Evolutionary conservation across 2,113 vertebrate genomes (phyloP).

Genomic region (Leucopsar rothschildi): DNA sequence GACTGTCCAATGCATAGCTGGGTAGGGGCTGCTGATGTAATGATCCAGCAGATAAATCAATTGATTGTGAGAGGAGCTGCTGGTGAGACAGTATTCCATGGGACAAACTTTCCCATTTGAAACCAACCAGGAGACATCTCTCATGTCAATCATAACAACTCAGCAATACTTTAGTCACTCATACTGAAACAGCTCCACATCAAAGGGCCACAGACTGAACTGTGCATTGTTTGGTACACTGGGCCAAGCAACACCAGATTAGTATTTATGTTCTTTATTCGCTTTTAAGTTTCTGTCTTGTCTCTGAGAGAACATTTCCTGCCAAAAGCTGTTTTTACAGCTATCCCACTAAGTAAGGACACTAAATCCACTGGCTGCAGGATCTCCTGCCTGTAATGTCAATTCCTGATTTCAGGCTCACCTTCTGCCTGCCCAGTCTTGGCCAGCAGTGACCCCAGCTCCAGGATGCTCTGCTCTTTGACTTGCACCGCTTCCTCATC

Average conservation of each 20-base stretch:
- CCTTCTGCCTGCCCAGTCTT: constrained; percentile 98
- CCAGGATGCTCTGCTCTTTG: constrained; percentile 99
- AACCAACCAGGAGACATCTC: not conserved
- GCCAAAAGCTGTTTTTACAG: not conserved
- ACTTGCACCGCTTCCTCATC: constrained; percentile 97
- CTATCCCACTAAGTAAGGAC: not conserved
- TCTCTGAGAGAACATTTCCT: not conserved
- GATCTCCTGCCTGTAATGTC: not conserved
- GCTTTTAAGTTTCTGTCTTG: not conserved
- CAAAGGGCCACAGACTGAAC: not conserved
- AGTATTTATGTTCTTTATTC: not conserved
- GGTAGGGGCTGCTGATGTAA: not conserved
- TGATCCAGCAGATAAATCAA: not conserved
- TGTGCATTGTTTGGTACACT: not conserved
- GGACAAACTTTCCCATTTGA: not conserved
- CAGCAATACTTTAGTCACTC: not conserved
- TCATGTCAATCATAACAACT: not conserved
- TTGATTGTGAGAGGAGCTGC: not conserved
- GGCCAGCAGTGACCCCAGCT: constrained; percentile 91
- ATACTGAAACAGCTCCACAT: not conserved
- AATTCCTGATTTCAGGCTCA: constrained; percentile 49
- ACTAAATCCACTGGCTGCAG: not conserved
- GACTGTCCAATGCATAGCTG: not conserved
- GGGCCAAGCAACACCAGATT: not conserved
- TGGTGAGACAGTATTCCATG: not conserved